phyloP scores from a whole-genome alignment of 2,797 vertebrate species.

The Channallabes apus region DNA sequence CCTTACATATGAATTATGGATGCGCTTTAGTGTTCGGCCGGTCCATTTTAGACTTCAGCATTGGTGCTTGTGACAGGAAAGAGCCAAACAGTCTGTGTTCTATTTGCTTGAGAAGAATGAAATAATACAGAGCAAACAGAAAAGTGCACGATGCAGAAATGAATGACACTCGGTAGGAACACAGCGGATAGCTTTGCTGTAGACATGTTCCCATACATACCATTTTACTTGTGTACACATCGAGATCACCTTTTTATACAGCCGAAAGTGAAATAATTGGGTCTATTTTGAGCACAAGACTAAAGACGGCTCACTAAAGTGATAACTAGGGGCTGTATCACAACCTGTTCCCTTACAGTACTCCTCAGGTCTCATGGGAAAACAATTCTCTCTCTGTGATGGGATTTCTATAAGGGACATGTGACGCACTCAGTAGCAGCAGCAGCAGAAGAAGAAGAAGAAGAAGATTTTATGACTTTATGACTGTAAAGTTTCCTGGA shows the following conservation, averaged over 20 bases:
- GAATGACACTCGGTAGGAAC: conserved; percentile 14
- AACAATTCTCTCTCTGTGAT: conserved; percentile 24
- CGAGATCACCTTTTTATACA: not conserved
- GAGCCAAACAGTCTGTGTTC: conserved; percentile 61
- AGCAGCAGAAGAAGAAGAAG: not conserved
- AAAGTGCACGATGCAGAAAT: conserved; percentile 21
- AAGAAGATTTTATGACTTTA: conserved; percentile 12
- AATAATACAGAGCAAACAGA: conserved; percentile 22
- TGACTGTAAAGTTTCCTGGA: not conserved
- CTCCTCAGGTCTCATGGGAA: conserved; percentile 10
- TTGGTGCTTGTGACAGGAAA: conserved; percentile 75
- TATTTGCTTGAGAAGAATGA: conserved; percentile 47
- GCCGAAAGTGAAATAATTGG: conserved; percentile 13
- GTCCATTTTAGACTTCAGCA: conserved; percentile 76
- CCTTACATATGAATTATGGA: conserved; percentile 91
- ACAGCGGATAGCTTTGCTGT: not conserved
- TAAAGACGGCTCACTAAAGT: conserved; percentile 1
- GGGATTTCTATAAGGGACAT: conserved; percentile 40
- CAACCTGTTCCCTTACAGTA: conserved; percentile 21
- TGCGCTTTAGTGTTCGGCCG: conserved; percentile 80
- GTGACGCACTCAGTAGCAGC: conserved; percentile 2
- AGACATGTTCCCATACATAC: not conserved
- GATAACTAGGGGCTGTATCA: conserved; percentile 18
- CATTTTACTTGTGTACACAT: not conserved
- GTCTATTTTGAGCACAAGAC: not conserved